Percentiles rank a stretch among this genome's conserved stretches.
Evolutionary conservation across 2,113 vertebrate species (phyloP).

Genomic region (Thunnus maccoyii): DNA sequence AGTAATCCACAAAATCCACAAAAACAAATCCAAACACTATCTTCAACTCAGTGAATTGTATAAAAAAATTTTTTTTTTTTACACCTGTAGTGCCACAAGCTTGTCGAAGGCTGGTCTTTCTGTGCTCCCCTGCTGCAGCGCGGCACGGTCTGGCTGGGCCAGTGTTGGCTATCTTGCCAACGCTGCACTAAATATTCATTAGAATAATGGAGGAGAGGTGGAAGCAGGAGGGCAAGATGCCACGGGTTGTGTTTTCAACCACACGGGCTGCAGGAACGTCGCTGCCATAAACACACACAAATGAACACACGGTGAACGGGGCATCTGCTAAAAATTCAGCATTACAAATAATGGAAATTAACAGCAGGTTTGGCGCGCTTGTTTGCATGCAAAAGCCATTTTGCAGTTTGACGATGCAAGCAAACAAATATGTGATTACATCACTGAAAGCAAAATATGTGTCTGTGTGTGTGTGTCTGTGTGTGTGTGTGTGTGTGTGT

Average conservation of each 20-base stretch:
- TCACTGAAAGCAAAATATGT: conserved; percentile 13
- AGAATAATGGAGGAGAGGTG: conserved; percentile 52
- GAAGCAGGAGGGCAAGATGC: conserved; percentile 15
- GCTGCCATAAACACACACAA: conserved; percentile 12
- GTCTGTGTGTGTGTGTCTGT: neutral
- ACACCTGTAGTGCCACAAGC: neutral
- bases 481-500: neutral
- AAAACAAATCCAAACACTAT: conserved; percentile 3
- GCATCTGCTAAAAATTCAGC: conserved; percentile 12
- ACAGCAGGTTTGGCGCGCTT: conserved; percentile 6
- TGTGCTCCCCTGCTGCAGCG: neutral
- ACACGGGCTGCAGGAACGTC: conserved; percentile 13
- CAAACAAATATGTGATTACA: conserved; percentile 22
- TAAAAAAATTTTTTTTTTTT: conserved; percentile 14
- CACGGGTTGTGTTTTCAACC: conserved; percentile 22
- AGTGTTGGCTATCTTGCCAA: conserved; percentile 16
- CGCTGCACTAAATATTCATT: conserved; percentile 64
- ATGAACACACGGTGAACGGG: neutral
- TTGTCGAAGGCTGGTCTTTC: conserved; percentile 1
- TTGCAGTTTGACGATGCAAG: conserved; percentile 30
- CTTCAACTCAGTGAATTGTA: neutral
- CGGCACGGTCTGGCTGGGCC: conserved; percentile 6
- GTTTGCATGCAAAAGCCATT: neutral
- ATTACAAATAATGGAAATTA: conserved; percentile 30
- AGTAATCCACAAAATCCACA: neutral